These are phyloP conservation scores for Rhamnusium bicolor DNA, from an alignment of 2,888 invertebrate species.

Conservation along the genomic window DNA sequence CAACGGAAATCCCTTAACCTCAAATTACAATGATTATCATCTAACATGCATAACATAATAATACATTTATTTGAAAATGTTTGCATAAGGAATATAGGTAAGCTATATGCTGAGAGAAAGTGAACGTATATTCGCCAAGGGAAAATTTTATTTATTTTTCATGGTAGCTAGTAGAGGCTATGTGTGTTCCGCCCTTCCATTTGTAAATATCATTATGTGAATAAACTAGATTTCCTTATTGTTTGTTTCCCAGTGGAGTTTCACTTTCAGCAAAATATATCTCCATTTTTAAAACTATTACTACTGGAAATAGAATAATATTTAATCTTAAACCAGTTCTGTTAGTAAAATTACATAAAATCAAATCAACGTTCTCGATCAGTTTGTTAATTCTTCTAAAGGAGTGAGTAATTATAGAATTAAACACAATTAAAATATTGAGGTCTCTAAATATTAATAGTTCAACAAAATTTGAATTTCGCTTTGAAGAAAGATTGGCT, in stretches of 20 bases:
- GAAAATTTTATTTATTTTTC: background rate
- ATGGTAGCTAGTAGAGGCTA: background rate
- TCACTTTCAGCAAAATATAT: background rate
- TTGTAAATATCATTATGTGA: constrained; percentile 21
- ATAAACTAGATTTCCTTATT: constrained; percentile 14
- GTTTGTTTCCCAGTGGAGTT: background rate
- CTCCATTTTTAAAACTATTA: background rate
- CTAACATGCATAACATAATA: too few species aligned
- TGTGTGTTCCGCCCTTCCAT: background rate
- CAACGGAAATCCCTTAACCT: background rate
- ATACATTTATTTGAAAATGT: background rate
- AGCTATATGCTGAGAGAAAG: background rate
- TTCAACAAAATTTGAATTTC: too few species aligned
- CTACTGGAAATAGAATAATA: background rate
- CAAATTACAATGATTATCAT: too few species aligned
- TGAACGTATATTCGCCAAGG: background rate
- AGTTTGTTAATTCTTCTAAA: too few species aligned
- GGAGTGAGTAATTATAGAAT: too few species aligned
- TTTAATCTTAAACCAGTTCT: background rate
- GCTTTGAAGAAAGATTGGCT: too few species aligned
- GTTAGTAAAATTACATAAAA: background rate
- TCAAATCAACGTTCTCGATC: too few species aligned
- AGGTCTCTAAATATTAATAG: too few species aligned
- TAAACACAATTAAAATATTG: too few species aligned
- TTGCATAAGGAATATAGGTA: background rate